Base-by-base conservation (phyloP, 2,797 vertebrate genomes). In the Diplodus puntazzo region DNA sequence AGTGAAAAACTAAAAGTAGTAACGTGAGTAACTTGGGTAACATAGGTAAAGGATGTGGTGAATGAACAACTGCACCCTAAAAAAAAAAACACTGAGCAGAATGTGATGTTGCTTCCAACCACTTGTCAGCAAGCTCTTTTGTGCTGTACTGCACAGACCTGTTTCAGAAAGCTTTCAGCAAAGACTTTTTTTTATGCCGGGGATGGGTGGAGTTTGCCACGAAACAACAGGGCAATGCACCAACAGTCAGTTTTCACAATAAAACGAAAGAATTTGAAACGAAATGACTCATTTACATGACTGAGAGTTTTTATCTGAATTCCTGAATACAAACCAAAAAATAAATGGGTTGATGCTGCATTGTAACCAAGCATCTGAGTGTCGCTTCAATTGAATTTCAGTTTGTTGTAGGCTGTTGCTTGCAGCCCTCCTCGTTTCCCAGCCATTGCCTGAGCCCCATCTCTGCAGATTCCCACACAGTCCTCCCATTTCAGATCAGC, bases 61-160 rank as follows among this genome's bases (percentile, higher is more conserved):
- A 76, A 67, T 4, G 10, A 52, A 34, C 48, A 57, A 64, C 23
- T 14, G 7, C 1, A 39, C 52, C 67, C 67, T 52, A 0, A 16
- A 63, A 43, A 55, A 55, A 43, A 50, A 9, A 53, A 55, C 43
- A 48, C 8, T 21, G 43, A 48, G 12, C 25, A 30, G 39, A 59
- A 45, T 46, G 50, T 18, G 50, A 66, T 49, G 57, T 61, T 58
- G 65, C 67, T 75, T 65, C 66, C 61, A 77, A 1, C 18, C 55
- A 42, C 55, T 71, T 69, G 69, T 64, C 73, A 61, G 34, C 42
- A 14, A 63, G 62, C 58, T 55, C 82, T 43, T 75, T 81, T 79
- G 83, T 85, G 69, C 25, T 34, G 64, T 45, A 58, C 68, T 77
- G 81, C 71, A 72, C 76, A 43, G 70, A 86, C 86, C 82, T 86